Evolutionary conservation across 2,113 vertebrate species (phyloP).

Genomic region (Mugil cephalus): DNA sequence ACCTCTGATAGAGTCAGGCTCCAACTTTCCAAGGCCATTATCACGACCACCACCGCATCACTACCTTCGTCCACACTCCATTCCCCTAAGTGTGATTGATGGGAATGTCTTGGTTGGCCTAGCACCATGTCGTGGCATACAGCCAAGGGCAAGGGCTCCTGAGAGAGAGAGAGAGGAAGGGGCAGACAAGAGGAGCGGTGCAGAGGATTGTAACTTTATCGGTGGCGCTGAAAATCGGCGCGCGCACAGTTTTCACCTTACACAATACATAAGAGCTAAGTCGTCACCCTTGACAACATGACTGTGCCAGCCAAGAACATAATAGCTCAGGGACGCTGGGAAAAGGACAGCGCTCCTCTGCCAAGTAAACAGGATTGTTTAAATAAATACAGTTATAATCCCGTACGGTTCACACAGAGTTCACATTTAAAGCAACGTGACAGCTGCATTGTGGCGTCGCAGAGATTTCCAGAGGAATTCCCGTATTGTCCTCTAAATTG

Average conservation of each 20-base stretch:
- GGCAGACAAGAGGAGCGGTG: slow-evolving; percentile 9
- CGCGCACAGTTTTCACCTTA: slow-evolving; percentile 48
- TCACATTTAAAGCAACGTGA: slow-evolving; percentile 1
- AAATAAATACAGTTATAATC: slow-evolving; percentile 5
- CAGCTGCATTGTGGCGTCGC: neutral
- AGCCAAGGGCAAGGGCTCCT: slow-evolving; percentile 62
- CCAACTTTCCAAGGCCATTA: slow-evolving; percentile 63
- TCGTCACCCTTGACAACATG: slow-evolving; percentile 54
- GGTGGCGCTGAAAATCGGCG: slow-evolving; percentile 61
- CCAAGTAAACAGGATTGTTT: slow-evolving; percentile 25
- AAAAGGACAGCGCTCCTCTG: slow-evolving; percentile 22
- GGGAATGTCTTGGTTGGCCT: slow-evolving; percentile 52
- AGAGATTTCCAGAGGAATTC: neutral
- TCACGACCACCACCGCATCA: slow-evolving; percentile 52
- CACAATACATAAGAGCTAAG: slow-evolving; percentile 44
- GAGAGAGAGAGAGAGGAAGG: slow-evolving; percentile 16
- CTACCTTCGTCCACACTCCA: slow-evolving; percentile 66
- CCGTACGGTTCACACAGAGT: slow-evolving; percentile 20
- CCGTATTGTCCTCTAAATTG: slow-evolving; percentile 6
- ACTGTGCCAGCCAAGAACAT: slow-evolving; percentile 9
- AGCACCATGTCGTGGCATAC: slow-evolving; percentile 55
- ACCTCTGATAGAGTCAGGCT: slow-evolving; percentile 29
- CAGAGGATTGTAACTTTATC: slow-evolving; percentile 58
- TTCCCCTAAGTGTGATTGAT: slow-evolving; percentile 72
- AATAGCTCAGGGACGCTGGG: slow-evolving; percentile 43